Evolutionary conservation across 2,888 invertebrate genomes (phyloP).

Genomic region (Gastrophysa polygoni): DNA sequence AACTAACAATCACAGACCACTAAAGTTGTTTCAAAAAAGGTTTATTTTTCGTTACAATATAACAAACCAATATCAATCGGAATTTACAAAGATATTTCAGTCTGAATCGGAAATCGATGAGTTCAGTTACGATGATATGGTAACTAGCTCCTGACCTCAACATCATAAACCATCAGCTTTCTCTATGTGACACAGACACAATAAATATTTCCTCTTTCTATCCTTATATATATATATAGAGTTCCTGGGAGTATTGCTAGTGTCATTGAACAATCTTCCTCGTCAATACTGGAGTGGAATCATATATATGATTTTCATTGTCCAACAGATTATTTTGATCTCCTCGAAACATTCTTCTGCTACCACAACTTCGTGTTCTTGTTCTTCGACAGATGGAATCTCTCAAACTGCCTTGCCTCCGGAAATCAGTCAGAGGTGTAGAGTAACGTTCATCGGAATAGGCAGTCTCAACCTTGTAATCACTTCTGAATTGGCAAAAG

Average conservation of each 20-base stretch:
- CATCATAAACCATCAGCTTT: no score
- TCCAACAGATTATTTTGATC: slow-evolving; percentile 26
- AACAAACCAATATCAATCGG: no score
- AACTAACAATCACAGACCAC: no score
- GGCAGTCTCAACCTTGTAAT: background rate
- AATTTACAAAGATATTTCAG: no score
- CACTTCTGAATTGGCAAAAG: background rate
- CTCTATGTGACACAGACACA: no score
- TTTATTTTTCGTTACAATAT: no score
- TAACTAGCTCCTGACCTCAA: no score
- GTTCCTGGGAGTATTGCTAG: background rate
- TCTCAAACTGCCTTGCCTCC: slow-evolving; percentile 10
- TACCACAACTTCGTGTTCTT: slow-evolving; percentile 21
- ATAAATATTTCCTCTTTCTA: no score
- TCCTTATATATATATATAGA: no score
- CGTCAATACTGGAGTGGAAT: slow-evolving; percentile 35
- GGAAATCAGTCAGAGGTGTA: background rate
- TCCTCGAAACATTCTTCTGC: slow-evolving; percentile 22
- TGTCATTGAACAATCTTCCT: slow-evolving; percentile 20
- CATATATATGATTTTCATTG: slow-evolving; percentile 29
- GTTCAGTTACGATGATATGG: no score
- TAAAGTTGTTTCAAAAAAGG: no score
- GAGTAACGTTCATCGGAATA: background rate
- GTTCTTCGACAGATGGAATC: slow-evolving; percentile 8
- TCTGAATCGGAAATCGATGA: no score